phyloP scores from a whole-genome alignment of 1,140 invertebrate genomes.

The Elysia chlorotica region DNA sequence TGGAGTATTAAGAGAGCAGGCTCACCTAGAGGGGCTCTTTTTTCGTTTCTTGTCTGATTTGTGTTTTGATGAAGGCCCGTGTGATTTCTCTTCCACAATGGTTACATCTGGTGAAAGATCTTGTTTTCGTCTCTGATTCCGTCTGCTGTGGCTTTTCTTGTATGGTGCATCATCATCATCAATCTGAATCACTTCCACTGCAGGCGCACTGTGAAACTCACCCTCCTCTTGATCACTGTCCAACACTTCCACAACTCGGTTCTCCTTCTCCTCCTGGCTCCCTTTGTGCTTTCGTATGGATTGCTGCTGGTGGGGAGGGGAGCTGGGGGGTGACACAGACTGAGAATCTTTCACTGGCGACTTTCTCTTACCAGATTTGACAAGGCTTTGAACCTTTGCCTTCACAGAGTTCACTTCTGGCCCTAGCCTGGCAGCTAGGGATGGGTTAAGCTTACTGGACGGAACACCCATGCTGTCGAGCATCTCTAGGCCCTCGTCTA shows the following conservation, averaged over 20 bases:
- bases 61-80: not conserved
- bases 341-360: not conserved
- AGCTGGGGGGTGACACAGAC: not conserved
- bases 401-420: conserved; percentile 11
- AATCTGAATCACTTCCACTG: conserved; percentile 25
- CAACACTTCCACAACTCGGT: conserved; percentile 16
- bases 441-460: conserved; percentile 10
- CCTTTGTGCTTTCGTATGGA: not conserved
- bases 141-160: conserved; percentile 2
- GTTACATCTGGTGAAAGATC: conserved; percentile 1
- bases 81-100: conserved; percentile 18
- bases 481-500: conserved; percentile 21
- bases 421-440: conserved; percentile 14
- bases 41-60: conserved; percentile 30
- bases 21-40: conserved; percentile 25
- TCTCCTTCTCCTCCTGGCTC: conserved; percentile 2
- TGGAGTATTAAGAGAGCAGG: no score
- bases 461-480: conserved; percentile 8
- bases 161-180: conserved; percentile 22
- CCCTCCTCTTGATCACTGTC: conserved; percentile 21
- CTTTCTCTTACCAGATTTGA: not conserved
- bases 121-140: conserved; percentile 25
- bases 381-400: conserved; percentile 14
- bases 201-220: not conserved
- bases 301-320: not conserved